Evolutionary conservation across 2,888 invertebrate species (phyloP), one percentile per base, ranked within the genome.

Genomic region (Mimumesa dahlbomi): DNA sequence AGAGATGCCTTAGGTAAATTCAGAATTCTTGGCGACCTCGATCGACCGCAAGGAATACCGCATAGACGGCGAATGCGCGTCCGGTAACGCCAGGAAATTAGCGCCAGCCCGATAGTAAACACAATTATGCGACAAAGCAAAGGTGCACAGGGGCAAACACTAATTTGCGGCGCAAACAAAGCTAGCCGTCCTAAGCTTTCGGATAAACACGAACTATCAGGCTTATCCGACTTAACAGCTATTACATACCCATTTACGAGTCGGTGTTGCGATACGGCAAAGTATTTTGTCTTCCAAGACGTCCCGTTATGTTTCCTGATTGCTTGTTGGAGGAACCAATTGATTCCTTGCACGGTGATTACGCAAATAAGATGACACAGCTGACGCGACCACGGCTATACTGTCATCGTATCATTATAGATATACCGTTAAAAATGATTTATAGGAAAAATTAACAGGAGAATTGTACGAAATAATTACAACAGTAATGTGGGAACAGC

Each of bases 121-220:
- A 80, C 81, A 79, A 80, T 80, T 80, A 80, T 78, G 76, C 80
- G 81, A 81, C 81, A 79, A 81, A 74, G 80, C 79, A 79, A 79
- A 79, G 81, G 67, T 65, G 79, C 75, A 59, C 68, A 31, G 62
- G 66, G 70, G 74, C 72, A 74, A 79, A 81, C 79, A 81, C 80
- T 80, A 81, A 80, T 81, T 81, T 80, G 65, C 70, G 74, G 64
- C 69, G 72, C 76, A 78, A 79, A 81, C 81, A 74, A 59, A 70
- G 58, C 46, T 63, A 61, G 61, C 54, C 67, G 61, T 48, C 65
- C 56, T 76, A 79, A 80, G 79, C 79, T 53, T 49, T 58, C 53
- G 70, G 76, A 79, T 74, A 74, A 80, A 81, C 81, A 72, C 67
- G 31, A 54, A 69, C 66, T 25, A 52, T 45, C 64, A 46, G 66